Percentiles rank a stretch among this genome's conserved stretches.
phyloP scores from a whole-genome alignment of 2,113 vertebrate species.

The Protobothrops flavoviridis region DNA sequence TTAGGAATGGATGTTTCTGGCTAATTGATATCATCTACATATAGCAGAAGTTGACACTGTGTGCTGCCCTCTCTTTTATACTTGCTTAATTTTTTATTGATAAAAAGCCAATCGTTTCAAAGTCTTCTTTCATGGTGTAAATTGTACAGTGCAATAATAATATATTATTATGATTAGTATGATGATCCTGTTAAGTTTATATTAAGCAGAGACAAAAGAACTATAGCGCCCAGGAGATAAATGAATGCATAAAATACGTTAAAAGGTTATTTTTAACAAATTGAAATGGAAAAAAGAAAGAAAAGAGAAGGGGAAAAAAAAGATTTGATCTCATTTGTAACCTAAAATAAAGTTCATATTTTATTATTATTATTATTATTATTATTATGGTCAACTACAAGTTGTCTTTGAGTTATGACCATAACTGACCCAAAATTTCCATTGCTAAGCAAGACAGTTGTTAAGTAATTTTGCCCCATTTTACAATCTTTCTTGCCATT shows the following conservation, averaged over 20 bases:
- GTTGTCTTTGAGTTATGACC: not conserved
- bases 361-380: not conserved
- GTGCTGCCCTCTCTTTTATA: too few species aligned
- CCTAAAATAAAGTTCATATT: not conserved
- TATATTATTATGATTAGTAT: not conserved
- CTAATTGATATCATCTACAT: too few species aligned
- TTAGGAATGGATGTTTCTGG: too few species aligned
- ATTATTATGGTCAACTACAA: not conserved
- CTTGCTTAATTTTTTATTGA: too few species aligned
- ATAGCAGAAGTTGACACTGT: too few species aligned
- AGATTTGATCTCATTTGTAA: not conserved
- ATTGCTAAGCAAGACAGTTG: too few species aligned
- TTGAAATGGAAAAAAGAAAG: not conserved
- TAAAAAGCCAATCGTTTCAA: too few species aligned
- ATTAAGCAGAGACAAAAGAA: not conserved
- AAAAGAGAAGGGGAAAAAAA: not conserved
- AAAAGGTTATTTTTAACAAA: not conserved
- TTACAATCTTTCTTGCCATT: not conserved
- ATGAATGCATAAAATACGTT: not conserved
- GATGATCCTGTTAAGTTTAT: not conserved
- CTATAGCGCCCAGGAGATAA: not conserved
- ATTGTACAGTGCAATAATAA: too few species aligned
- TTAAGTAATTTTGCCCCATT: not conserved
- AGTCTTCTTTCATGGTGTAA: too few species aligned
- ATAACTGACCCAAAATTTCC: not conserved